Conservation (phyloP, 2,797 vertebrate genomes). For the Okamejei kenojei region DNA sequence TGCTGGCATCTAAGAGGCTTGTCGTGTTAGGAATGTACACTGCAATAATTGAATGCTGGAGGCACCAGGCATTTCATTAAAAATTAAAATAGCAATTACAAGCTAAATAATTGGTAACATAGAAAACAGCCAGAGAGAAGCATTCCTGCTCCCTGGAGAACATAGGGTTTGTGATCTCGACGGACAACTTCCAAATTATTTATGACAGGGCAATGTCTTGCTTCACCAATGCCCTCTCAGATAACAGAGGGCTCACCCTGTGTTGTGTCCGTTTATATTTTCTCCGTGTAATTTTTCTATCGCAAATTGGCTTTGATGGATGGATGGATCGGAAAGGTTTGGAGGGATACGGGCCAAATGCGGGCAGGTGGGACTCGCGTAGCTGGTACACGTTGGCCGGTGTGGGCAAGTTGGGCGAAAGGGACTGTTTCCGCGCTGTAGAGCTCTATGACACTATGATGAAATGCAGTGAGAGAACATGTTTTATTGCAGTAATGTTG, state of each 20-base stretch:
- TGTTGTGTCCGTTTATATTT: not conserved
- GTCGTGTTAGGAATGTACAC: not conserved
- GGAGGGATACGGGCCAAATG: too few species aligned
- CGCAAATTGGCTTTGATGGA: not conserved
- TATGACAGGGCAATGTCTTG: not conserved
- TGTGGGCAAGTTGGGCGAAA: too few species aligned
- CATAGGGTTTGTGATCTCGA: not conserved
- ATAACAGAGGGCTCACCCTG: not conserved
- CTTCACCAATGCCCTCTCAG: not conserved
- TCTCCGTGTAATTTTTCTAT: not conserved
- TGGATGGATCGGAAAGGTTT: too few species aligned
- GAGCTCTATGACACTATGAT: too few species aligned
- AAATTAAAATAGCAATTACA: slow-evolving; percentile 26
- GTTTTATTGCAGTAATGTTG: not conserved
- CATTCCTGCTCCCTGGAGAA: not conserved
- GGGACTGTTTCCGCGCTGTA: too few species aligned
- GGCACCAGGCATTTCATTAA: not conserved
- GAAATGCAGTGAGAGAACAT: not conserved
- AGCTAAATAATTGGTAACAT: not conserved
- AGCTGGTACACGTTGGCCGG: too few species aligned
- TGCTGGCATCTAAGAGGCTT: not conserved
- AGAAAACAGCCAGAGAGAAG: not conserved
- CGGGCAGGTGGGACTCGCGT: too few species aligned
- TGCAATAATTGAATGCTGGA: not conserved
- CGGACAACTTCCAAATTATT: not conserved